Conservation (phyloP, 1,140 invertebrate genomes). For the Nomia melanderi region DNA sequence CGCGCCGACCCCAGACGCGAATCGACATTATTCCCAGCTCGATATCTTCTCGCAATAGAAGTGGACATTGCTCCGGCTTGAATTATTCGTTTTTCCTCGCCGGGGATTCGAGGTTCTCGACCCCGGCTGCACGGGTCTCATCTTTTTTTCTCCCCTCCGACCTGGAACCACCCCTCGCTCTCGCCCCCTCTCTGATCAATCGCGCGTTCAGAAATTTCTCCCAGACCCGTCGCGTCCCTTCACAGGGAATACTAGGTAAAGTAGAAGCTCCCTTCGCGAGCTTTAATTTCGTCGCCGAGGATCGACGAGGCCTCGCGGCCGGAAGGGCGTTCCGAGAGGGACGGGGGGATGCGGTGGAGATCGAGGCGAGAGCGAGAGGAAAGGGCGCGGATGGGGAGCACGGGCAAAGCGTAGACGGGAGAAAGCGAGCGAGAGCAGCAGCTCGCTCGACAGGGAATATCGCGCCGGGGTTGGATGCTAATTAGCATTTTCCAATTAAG, state of each 20-base stretch:
- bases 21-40: not conserved
- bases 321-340: conserved; percentile 22
- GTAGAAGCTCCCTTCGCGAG: conserved; percentile 54
- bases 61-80: not conserved
- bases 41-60: not conserved
- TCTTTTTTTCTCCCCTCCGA: conserved; percentile 1
- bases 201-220: conserved; percentile 26
- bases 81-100: not conserved
- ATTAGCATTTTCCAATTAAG: conserved; percentile 70
- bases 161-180: no score
- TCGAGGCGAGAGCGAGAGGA: not conserved
- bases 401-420: not conserved
- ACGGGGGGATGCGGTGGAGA: not conserved
- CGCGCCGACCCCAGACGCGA: not conserved
- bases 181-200: conserved; percentile 46
- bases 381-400: not conserved
- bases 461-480: conserved; percentile 63
- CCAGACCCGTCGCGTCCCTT: conserved; percentile 13
- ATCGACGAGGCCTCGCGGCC: conserved; percentile 31
- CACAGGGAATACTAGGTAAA: conserved; percentile 28
- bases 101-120: conserved; percentile 16
- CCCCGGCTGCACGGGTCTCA: not conserved
- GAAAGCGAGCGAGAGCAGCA: conserved; percentile 26
- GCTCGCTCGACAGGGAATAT: conserved; percentile 63
- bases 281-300: conserved; percentile 60